These are phyloP conservation scores for Xanthorhoe designata DNA, from an alignment of 2,888 invertebrate genomes.

Conservation along the genomic window DNA sequence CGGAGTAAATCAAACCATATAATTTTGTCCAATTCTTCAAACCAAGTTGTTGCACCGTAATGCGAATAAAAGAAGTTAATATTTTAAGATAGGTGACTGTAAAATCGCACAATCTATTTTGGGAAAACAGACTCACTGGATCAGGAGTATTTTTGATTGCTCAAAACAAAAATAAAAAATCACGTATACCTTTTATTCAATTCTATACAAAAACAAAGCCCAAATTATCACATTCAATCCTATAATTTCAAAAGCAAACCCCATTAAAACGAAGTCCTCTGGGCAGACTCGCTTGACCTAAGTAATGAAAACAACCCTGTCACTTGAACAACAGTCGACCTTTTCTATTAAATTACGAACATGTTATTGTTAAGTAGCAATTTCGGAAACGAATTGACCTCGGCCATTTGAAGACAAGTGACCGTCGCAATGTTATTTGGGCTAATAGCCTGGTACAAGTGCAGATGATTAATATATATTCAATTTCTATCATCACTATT, in stretches of 20 bases:
- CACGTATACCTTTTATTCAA: neutral
- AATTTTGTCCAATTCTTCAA: no score
- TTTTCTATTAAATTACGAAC: conserved; percentile 55
- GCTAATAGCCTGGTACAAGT: no score
- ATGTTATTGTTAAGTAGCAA: conserved; percentile 54
- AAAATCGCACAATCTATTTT: no score
- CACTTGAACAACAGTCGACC: conserved; percentile 55
- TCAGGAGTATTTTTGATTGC: neutral
- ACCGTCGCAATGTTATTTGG: neutral
- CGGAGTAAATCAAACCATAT: no score
- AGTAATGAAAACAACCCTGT: conserved; percentile 53
- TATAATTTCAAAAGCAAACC: conserved; percentile 30
- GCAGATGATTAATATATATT: no score
- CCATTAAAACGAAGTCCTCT: conserved; percentile 23
- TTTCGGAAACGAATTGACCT: conserved; percentile 51
- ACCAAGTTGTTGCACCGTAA: no score
- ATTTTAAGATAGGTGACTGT: no score
- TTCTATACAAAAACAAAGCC: conserved; percentile 1
- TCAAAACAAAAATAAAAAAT: neutral
- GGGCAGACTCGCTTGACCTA: conserved; percentile 42
- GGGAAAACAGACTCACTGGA: no score
- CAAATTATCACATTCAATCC: conserved; percentile 33
- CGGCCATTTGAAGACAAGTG: conserved; percentile 34
- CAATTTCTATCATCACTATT: no score
- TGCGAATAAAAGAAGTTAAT: no score